Base-by-base conservation (phyloP, 2,113 vertebrate species). In the Oreochromis niloticus region DNA sequence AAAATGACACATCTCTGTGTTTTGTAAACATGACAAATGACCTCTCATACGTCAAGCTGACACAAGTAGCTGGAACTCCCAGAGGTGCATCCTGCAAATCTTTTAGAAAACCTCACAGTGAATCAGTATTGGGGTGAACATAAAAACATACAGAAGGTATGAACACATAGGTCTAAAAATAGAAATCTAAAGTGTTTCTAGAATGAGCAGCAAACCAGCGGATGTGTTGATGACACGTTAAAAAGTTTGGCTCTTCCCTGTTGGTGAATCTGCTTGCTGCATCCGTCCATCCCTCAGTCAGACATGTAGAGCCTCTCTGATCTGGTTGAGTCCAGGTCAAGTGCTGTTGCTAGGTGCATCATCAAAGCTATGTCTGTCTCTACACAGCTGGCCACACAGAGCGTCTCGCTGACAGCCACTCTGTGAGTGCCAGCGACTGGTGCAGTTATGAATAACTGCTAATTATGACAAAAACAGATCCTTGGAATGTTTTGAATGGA, bases 281-380 rank as follows among this genome's bases (percentile, higher is more conserved):
- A 85, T 90, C 30, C 2, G 24, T 80, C 85, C 2, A 32, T 80
- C 85, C 66, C 52, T 79, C 48, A 22, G 63, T 52, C 71, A 61
- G 50, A 73, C 1, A 16, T 34, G 83, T 59, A 32, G 84, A 85
- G 82, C 56, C 87, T 86, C 81, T 86, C 55, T 89, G 91, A 85
- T 89, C 85, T 81, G 55, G 27, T 75, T 75, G 91, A 90, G 87
- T 89, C 82, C 85, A 89, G 84, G 88, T 92, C 84, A 88, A 93
- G 82, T 88, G 87, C 80, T 85, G 91, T 55, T 89, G 89, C 90
- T 85, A 54, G 85, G 80, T 85, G 73, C 80, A 7, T 80, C 82
- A 52, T 80, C 61, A n/a, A 41, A 87, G 83, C 86, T 81, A 68
- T 81, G 82, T 54, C 84, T 52, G 79, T 68, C 78, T 85, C 82